phyloP scores from a whole-genome alignment of 2,797 vertebrate species.

The Podarcis siculus region DNA sequence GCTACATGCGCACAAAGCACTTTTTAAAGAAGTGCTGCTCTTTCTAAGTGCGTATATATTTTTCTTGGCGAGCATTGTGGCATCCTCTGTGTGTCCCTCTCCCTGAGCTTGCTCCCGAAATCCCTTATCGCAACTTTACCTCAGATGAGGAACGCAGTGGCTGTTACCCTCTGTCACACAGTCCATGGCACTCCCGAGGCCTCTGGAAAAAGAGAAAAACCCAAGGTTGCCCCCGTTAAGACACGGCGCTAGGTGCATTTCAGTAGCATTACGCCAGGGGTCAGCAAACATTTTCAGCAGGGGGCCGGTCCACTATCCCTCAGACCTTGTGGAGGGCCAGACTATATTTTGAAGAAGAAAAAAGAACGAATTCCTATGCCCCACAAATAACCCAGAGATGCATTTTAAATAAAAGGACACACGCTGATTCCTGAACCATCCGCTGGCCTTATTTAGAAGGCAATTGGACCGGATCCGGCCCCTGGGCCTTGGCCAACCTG shows the following conservation, averaged over 20 bases:
- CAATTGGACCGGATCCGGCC: too few species aligned
- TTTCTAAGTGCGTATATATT: neutral
- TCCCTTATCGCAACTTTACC: neutral
- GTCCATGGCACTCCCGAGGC: neutral
- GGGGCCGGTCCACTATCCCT: too few species aligned
- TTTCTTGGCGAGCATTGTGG: neutral
- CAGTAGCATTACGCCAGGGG: too few species aligned
- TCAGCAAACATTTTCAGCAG: too few species aligned
- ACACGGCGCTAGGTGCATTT: accelerated
- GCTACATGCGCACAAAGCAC: neutral
- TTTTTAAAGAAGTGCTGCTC: neutral
- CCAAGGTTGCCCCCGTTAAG: neutral
- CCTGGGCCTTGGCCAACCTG: too few species aligned
- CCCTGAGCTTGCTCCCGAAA: neutral
- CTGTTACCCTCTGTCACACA: neutral
- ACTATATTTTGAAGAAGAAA: too few species aligned
- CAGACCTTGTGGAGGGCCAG: too few species aligned
- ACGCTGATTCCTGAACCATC: too few species aligned
- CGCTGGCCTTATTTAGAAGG: too few species aligned
- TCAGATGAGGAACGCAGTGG: neutral
- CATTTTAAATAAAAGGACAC: too few species aligned
- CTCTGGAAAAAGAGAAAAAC: conserved; percentile 17
- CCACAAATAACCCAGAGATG: too few species aligned
- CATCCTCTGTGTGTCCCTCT: accelerated
- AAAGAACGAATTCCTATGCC: too few species aligned